A percentile compares a stretch with the other conserved stretches of the same genome.
Evolutionary conservation across 2,113 vertebrate species (phyloP).

Genomic region (Hydropotes inermis): DNA sequence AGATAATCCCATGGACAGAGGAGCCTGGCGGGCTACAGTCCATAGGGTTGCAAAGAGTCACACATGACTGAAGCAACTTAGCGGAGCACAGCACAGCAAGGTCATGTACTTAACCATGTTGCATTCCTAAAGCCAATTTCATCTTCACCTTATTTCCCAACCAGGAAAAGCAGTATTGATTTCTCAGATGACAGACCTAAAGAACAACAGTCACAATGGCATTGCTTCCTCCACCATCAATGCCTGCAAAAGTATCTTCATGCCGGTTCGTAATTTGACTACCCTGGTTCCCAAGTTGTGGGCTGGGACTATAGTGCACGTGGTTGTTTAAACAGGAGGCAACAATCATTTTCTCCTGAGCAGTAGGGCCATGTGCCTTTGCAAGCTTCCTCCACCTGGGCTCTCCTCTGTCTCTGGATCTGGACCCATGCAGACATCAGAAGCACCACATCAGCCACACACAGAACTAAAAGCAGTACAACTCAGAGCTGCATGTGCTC

Average conservation of each 20-base stretch:
- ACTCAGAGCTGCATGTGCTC: neutral
- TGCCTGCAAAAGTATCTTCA: neutral
- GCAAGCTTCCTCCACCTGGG: neutral
- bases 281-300: neutral
- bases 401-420: neutral
- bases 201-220: neutral
- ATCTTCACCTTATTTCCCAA: neutral
- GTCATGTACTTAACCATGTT: neutral
- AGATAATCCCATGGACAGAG: neutral
- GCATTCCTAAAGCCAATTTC: slow-evolving; percentile 5
- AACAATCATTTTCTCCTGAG: neutral
- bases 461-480: neutral
- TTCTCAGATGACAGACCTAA: slow-evolving; percentile 1
- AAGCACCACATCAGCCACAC: neutral
- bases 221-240: neutral
- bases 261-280: neutral
- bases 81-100: neutral
- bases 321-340: neutral
- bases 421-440: neutral
- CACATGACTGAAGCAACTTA: neutral
- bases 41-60: neutral
- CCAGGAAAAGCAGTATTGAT: neutral
- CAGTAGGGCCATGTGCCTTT: neutral
- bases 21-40: neutral
- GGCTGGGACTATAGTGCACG: neutral